Conservation (phyloP, 2,888 invertebrate species). For the Altica lythri region DNA sequence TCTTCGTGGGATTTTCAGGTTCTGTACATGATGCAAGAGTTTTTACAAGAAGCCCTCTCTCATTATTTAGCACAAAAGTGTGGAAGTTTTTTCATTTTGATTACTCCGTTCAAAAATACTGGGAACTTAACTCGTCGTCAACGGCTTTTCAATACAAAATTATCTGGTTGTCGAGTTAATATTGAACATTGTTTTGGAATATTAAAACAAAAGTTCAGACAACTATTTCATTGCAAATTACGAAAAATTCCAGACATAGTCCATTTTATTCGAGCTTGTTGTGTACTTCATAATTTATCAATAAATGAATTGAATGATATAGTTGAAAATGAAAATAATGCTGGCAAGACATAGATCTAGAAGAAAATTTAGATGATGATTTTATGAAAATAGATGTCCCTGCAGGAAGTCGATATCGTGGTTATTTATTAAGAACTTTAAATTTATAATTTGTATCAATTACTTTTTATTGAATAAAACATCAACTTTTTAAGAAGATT, state of each 20-base stretch:
- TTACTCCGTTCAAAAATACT: slow-evolving; percentile 5
- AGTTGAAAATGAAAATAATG: too few relatives aligned
- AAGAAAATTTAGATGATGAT: too few relatives aligned
- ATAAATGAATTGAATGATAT: too few relatives aligned
- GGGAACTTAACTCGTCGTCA: background rate
- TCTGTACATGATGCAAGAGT: slow-evolving; percentile 4
- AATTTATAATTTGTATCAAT: too few relatives aligned
- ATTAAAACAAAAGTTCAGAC: slow-evolving; percentile 26
- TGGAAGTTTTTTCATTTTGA: background rate
- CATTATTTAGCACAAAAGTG: background rate
- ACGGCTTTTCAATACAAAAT: background rate
- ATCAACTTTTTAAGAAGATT: too few relatives aligned
- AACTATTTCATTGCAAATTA: slow-evolving; percentile 22
- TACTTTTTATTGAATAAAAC: too few relatives aligned
- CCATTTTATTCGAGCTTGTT: slow-evolving; percentile 24
- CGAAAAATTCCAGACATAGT: slow-evolving; percentile 9
- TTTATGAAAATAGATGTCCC: too few relatives aligned
- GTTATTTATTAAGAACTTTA: too few relatives aligned
- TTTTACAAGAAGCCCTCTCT: slow-evolving; percentile 7
- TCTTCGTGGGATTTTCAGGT: slow-evolving; percentile 2
- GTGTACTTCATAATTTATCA: slow-evolving; percentile 26
- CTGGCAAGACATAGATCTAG: too few relatives aligned
- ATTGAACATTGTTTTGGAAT: slow-evolving; percentile 23
- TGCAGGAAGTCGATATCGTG: too few relatives aligned
- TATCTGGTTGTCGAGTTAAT: slow-evolving; percentile 8